Conservation (phyloP, 2,888 invertebrate species). For the Calliphora vomitoria region DNA sequence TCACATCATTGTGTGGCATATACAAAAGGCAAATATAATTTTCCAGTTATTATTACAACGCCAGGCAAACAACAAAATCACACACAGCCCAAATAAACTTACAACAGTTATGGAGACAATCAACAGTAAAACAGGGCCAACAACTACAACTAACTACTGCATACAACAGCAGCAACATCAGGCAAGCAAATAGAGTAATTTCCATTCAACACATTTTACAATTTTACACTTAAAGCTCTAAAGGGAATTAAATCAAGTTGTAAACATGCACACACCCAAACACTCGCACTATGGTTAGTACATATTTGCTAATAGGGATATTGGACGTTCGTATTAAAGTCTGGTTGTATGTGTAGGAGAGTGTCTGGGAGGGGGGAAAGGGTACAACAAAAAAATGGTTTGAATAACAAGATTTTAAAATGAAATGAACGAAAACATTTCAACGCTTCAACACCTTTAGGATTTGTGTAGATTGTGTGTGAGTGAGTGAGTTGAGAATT, state of each 20-base stretch:
- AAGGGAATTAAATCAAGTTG: conserved; percentile 69
- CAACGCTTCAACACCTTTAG: conserved; percentile 73
- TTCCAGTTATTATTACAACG: conserved; percentile 70
- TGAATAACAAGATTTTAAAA: conserved; percentile 72
- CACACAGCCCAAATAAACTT: background rate
- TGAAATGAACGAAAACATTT: conserved; percentile 73
- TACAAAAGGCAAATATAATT: conserved; percentile 70
- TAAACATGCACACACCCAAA: conserved; percentile 44
- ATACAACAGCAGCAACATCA: background rate
- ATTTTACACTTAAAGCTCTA: conserved; percentile 71
- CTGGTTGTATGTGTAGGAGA: background rate
- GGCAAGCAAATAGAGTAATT: conserved; percentile 25
- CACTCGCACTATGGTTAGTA: background rate
- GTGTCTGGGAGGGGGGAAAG: conserved; percentile 2
- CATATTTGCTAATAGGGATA: conserved; percentile 53
- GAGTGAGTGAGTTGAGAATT: conserved; percentile 25
- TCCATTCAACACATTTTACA: conserved; percentile 65
- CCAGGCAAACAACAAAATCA: conserved; percentile 50
- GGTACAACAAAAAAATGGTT: conserved; percentile 56
- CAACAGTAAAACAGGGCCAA: conserved; percentile 57
- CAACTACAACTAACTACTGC: conserved; percentile 4
- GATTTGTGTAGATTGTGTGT: conserved; percentile 48
- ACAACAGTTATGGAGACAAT: conserved; percentile 61
- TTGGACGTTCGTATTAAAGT: conserved; percentile 27
- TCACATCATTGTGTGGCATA: conserved; percentile 24